Conservation (phyloP, 2,888 invertebrate species). For the Aphodius granarius region DNA sequence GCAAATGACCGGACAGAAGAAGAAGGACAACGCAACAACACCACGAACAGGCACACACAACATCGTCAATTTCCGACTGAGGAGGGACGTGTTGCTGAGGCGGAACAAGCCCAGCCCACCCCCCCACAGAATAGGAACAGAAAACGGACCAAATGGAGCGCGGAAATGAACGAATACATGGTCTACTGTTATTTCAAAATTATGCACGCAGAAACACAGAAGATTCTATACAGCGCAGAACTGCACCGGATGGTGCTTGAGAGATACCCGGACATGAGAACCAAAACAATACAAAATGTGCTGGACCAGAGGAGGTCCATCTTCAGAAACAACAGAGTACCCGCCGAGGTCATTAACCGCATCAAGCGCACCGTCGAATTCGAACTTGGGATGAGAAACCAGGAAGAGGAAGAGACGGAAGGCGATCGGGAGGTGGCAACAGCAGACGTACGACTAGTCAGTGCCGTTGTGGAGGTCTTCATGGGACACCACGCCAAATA, state of each 20-base stretch:
- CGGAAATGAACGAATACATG: no score
- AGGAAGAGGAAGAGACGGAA: background rate
- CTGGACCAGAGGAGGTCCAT: conserved; percentile 9
- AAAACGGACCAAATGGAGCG: background rate
- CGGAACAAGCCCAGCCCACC: no score
- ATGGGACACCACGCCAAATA: background rate
- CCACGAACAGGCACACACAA: background rate
- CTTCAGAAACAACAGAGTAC: background rate
- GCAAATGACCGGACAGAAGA: conserved; percentile 15
- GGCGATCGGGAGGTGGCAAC: background rate
- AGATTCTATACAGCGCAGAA: background rate
- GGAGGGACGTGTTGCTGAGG: no score
- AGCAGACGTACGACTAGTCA: background rate
- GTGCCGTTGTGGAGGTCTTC: background rate
- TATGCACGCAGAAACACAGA: no score
- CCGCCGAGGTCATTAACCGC: background rate
- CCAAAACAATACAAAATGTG: conserved; percentile 12
- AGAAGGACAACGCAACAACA: background rate
- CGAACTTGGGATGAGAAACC: background rate
- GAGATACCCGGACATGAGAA: conserved; percentile 2
- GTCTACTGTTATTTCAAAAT: no score
- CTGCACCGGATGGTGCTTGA: background rate
- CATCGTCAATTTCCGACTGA: background rate
- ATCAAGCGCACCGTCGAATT: background rate
- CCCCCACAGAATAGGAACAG: background rate